These are phyloP conservation scores for Uropetala carovei DNA, from an alignment of 2,888 invertebrate species.

Conservation along the genomic window DNA sequence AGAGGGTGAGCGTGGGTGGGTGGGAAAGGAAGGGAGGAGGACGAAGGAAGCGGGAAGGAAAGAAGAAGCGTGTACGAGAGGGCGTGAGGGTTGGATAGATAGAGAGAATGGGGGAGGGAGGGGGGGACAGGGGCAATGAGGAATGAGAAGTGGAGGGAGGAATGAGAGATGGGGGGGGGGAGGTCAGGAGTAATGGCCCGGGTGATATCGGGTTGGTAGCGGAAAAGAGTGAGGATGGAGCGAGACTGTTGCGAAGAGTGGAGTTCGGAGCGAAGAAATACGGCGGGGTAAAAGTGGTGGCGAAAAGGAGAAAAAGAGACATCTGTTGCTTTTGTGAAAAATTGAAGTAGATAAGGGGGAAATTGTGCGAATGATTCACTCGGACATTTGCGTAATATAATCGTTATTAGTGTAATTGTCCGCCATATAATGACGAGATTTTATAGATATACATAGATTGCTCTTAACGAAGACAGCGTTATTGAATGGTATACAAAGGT, in stretches of 20 bases:
- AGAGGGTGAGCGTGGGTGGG: not conserved
- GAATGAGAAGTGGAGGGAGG: not conserved
- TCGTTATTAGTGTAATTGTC: too few species aligned
- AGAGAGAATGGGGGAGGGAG: not conserved
- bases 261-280: not conserved
- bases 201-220: not conserved
- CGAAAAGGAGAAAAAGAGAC: constrained; percentile 39
- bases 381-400: not conserved
- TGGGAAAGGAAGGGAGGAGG: not conserved
- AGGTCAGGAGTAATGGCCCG: constrained; percentile 23
- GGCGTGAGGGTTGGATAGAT: not conserved
- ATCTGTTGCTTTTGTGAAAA: constrained; percentile 40
- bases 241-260: not conserved
- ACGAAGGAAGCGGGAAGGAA: not conserved
- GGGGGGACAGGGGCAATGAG: not conserved
- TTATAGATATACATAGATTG: too few species aligned
- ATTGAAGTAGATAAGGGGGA: not conserved
- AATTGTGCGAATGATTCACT: constrained; percentile 1
- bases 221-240: constrained; percentile 9
- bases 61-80: too few species aligned
- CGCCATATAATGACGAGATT: too few species aligned
- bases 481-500: too few species aligned
- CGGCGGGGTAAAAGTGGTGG: not conserved
- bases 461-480: too few species aligned
- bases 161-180: not conserved